Percentiles rank a stretch among this genome's conserved stretches.
Evolutionary conservation across 1,140 invertebrate species (phyloP).

Genomic region (Amyelois transitella): DNA sequence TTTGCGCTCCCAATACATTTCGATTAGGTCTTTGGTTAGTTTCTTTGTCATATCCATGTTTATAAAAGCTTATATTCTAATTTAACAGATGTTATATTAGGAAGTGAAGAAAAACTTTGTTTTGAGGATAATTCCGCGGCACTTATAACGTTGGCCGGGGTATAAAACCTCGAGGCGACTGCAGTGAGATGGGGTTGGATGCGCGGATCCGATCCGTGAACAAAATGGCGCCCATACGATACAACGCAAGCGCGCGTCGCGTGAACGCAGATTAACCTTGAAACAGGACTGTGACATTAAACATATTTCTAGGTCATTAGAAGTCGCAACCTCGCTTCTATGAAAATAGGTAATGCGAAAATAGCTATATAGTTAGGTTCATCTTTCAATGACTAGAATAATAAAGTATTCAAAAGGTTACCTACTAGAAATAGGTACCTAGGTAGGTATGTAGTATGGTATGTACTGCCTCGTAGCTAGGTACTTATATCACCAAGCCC

Average conservation of each 20-base stretch:
- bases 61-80: not conserved
- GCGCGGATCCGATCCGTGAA: slow-evolving; percentile 2
- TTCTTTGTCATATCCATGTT: slow-evolving; percentile 4
- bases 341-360: too few species aligned
- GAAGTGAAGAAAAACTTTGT: not conserved
- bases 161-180: not conserved
- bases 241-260: not conserved
- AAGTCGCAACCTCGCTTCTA: not conserved
- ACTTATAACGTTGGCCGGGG: not conserved
- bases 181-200: not conserved
- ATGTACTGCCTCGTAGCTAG: too few species aligned
- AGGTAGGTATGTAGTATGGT: too few species aligned
- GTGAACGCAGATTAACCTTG: slow-evolving; percentile 6
- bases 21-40: slow-evolving; percentile 1
- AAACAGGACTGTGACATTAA: slow-evolving; percentile 1
- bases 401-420: too few species aligned
- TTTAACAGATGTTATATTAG: too few species aligned
- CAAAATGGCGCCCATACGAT: not conserved
- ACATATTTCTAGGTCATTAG: not conserved
- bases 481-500: too few species aligned
- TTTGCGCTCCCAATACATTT: slow-evolving; percentile 5
- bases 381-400: too few species aligned
- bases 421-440: too few species aligned
- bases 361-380: too few species aligned
- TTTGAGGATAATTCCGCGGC: not conserved